Base-by-base conservation (phyloP, 2,888 invertebrate species). In the Stenotaenia linearis region DNA sequence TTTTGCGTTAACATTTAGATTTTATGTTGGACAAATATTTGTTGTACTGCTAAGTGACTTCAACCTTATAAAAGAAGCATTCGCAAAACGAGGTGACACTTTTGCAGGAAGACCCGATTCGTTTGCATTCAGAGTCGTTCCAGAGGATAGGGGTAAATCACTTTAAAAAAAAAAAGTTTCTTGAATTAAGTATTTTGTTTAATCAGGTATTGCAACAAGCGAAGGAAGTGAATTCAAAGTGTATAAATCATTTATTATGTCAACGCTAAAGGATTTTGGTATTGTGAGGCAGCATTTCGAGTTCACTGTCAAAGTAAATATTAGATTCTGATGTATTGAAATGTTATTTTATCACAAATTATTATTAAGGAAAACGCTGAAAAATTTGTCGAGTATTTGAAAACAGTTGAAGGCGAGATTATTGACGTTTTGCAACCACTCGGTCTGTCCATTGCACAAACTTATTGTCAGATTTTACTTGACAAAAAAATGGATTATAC, bases 351-450 rank as follows among this genome's bases (percentile, higher is more conserved):
- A 35, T 35, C 6, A 6, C 6, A 35, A 6, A 6, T 35, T 4
- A 35, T 7, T 6, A n/a, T n/a, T n/a, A n/a, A 78, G 78, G 61
- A 78, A 18, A 78, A 78, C 21, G 78, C 35, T n/a, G 78, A 78
- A n/a, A 25, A 15, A 7, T 78, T 78, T 21, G n/a, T 61, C 4
- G n/a, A 61, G 3, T 78, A 61, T 21, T 23, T 78, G 18, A 28
- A 78, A 18, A 78, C 25, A 30, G 9, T 23, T 18, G 21, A 35
- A 23, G 69, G 30, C 12, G n/a, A 61, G 15, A 23, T 56, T 10
- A 61, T 32, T 23, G 61, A 61, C 7, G 9, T 61, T 21, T 61
- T 78, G 30, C 56, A 78, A 78, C 78, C 78, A 7, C 69, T 78
- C n/a, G 78, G 78, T 9, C n/a, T 78, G 1, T 56, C 28, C 4